phyloP scores from a whole-genome alignment of 2,113 vertebrate species.

The Mesembrinibis cayennensis region DNA sequence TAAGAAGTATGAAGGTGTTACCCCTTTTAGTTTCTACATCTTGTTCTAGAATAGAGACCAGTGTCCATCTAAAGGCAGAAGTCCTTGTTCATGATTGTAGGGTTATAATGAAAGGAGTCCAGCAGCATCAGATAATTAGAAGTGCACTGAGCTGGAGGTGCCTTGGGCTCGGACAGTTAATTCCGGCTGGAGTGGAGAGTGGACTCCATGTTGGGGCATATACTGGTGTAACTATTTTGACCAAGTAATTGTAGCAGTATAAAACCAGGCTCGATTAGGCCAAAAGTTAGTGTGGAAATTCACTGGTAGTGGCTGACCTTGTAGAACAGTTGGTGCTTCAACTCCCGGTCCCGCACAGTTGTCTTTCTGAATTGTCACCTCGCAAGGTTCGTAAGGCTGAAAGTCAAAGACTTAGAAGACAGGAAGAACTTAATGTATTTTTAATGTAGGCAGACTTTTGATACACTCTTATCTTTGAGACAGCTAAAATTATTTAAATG shows the following conservation, averaged over 20 bases:
- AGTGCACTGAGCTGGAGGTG: neutral
- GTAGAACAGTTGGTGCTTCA: neutral
- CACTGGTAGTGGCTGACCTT: neutral
- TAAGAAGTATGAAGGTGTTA: neutral
- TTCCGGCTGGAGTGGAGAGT: neutral
- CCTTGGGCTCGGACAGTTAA: neutral
- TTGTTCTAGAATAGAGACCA: neutral
- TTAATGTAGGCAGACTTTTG: neutral
- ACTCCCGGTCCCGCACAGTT: neutral
- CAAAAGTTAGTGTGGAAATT: neutral
- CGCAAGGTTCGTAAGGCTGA: neutral
- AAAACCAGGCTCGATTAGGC: neutral
- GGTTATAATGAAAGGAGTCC: neutral
- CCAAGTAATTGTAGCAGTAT: neutral
- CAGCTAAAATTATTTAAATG: neutral
- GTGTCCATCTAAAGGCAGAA: neutral
- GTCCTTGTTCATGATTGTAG: neutral
- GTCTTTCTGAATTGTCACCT: neutral
- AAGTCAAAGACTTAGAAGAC: neutral
- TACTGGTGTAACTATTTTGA: neutral
- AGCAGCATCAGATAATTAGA: neutral
- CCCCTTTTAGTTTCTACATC: neutral
- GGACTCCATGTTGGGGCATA: neutral
- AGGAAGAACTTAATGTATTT: neutral
- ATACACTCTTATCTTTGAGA: neutral